These are phyloP conservation scores for Drosophila pandora DNA, from an alignment of 1,140 invertebrate species.

Conservation along the genomic window DNA sequence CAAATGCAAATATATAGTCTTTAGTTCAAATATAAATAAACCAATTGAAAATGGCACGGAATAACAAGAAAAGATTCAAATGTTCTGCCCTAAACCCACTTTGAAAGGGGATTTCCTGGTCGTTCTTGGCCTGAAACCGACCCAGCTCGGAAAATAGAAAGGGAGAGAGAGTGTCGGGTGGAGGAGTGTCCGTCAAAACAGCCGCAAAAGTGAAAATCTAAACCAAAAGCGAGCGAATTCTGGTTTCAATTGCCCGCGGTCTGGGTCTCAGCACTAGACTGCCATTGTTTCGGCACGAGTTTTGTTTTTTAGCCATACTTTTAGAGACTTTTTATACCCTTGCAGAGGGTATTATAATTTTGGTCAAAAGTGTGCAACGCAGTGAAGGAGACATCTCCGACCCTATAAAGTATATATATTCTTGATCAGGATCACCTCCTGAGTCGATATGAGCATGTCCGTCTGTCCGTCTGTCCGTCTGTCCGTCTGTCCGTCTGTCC, in stretches of 20 bases:
- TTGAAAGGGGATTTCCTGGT: constrained; percentile 3
- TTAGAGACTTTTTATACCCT: constrained; percentile 7
- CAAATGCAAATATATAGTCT: no score
- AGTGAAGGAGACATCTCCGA: no score
- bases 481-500: no score
- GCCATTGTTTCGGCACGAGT: constrained; percentile 70
- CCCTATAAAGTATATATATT: no score
- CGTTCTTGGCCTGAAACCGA: background rate
- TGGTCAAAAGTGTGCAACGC: no score
- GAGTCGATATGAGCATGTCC: no score
- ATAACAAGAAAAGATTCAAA: background rate
- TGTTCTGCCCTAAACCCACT: background rate
- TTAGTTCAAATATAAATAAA: no score
- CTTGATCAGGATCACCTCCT: no score
- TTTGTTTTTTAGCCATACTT: constrained; percentile 31
- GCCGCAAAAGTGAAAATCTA: constrained; percentile 80
- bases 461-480: no score
- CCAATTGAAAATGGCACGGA: no score
- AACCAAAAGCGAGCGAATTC: constrained; percentile 78
- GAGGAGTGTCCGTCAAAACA: constrained; percentile 55
- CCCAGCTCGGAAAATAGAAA: constrained; percentile 4
- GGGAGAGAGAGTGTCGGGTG: constrained; percentile 9
- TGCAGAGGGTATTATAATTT: no score
- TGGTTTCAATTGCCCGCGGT: constrained; percentile 80
- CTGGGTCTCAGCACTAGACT: constrained; percentile 36